These are phyloP conservation scores for Hipposideros larvatus DNA, from an alignment of 2,797 vertebrate genomes.

Conservation along the genomic window DNA sequence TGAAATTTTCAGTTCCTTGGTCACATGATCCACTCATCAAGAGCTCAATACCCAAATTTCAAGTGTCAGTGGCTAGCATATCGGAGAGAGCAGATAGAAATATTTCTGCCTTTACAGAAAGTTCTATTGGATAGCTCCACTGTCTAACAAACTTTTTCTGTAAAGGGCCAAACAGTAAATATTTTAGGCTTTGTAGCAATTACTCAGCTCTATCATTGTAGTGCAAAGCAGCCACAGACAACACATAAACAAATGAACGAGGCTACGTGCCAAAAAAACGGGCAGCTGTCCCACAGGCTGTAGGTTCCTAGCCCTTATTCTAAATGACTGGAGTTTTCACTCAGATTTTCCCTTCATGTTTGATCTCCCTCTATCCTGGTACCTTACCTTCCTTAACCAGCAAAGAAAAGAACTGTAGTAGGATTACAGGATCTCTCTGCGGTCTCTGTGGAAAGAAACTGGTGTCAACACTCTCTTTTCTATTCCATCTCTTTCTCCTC, in stretches of 20 bases:
- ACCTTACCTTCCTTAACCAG: not conserved
- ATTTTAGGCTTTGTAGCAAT: not conserved
- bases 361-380: not conserved
- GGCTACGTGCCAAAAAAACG: not conserved
- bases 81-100: not conserved
- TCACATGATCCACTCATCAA: not conserved
- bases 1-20: not conserved
- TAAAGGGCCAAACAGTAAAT: not conserved
- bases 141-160: not conserved
- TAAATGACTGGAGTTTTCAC: not conserved
- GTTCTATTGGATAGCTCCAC: not conserved
- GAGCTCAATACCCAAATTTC: conserved; percentile 18
- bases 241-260: not conserved
- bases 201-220: not conserved
- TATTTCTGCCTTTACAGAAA: not conserved
- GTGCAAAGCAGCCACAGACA: not conserved
- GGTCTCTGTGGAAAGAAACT: not conserved
- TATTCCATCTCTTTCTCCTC: not conserved
- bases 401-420: not conserved
- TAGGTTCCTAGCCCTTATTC: not conserved
- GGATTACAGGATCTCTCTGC: not conserved
- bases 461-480: not conserved
- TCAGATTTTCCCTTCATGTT: not conserved
- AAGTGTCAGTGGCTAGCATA: not conserved
- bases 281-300: not conserved